Base-by-base conservation (phyloP, 2,888 invertebrate genomes). In the Plutella xylostella region DNA sequence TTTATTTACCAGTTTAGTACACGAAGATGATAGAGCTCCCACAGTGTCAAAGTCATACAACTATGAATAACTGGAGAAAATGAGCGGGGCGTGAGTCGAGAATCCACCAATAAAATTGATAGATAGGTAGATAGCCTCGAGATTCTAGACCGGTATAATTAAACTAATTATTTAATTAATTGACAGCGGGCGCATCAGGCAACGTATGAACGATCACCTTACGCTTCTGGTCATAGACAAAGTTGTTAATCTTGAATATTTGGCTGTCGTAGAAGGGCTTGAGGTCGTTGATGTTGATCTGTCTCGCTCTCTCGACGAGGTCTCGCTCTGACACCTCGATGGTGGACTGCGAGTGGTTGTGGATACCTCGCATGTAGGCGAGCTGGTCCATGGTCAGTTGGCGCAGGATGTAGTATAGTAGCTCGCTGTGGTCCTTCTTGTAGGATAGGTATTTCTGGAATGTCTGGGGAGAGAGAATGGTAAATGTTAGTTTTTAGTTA, bases 341-440 rank as follows among this genome's bases (percentile, higher is more conserved):
- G 18, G 89, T 88, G 0, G 89, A 77, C 45, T 90, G 87, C 0
- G 86, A 85, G 39, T 88, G 87, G 43, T 91, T 90, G 55, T 88
- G 88, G 4, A 88, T 65, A 43, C 89, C 88, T 52, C 91, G 84
- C 82, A 93, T 89, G 68, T 94, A 97, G 0, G 93, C 89, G 46
- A 96, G 79, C 64, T 97, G 96, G 72, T 98, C 98, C 65, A 94
- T 89, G 0, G 95, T 90, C 47, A 99, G 87, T 64, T 98, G 97
- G 18, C 97, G 92, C 43, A 99, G 86, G 54, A 98, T 92, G 75
- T 97, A 99, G 78, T 97, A 94, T 0, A 99, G 82, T 19, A 99
- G 86, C 68, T 99, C 98, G 60, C 96, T 94, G 85, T 97, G 95
- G 73, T 99, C 98, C 62, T 96, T 93, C 67, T 96, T 95, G 87